Evolutionary conservation across 2,888 invertebrate species (phyloP).

Genomic region (Calameuta filiformis): DNA sequence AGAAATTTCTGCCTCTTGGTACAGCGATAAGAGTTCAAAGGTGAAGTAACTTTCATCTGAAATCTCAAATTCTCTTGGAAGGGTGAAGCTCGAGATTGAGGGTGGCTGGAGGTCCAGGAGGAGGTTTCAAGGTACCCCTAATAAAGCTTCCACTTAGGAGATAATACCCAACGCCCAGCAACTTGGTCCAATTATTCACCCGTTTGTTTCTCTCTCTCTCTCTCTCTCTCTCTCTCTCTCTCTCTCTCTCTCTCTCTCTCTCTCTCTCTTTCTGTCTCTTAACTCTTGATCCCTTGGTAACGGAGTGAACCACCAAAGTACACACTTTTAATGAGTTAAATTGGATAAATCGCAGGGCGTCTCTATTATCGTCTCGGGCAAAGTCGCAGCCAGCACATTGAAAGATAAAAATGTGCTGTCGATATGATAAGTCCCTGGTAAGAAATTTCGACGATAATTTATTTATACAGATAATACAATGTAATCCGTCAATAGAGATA

Average conservation of each 20-base stretch:
- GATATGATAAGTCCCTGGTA: not conserved
- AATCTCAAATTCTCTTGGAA: not conserved
- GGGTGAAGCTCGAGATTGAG: not conserved
- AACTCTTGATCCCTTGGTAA: not conserved
- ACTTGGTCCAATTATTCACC: not conserved
- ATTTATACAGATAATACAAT: not conserved
- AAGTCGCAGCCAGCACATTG: not conserved
- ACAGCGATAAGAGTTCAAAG: not conserved
- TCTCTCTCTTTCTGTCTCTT: not conserved
- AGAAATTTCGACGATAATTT: too few relatives aligned
- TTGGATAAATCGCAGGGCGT: not conserved
- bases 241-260: too few relatives aligned
- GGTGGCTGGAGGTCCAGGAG: not conserved
- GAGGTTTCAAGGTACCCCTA: not conserved
- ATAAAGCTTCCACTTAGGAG: constrained; percentile 3
- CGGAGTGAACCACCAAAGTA: not conserved
- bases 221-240: too few relatives aligned
- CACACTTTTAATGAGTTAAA: not conserved
- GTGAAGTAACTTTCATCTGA: not conserved
- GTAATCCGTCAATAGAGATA: not conserved
- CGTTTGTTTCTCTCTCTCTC: not conserved
- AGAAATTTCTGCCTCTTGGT: not conserved
- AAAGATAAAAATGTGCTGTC: not conserved
- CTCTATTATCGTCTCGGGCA: not conserved
- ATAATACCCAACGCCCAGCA: not conserved